Percentiles rank a stretch among this genome's conserved stretches.
Conservation (phyloP, 1,140 invertebrate species). For the Sminthurides bifidus region DNA sequence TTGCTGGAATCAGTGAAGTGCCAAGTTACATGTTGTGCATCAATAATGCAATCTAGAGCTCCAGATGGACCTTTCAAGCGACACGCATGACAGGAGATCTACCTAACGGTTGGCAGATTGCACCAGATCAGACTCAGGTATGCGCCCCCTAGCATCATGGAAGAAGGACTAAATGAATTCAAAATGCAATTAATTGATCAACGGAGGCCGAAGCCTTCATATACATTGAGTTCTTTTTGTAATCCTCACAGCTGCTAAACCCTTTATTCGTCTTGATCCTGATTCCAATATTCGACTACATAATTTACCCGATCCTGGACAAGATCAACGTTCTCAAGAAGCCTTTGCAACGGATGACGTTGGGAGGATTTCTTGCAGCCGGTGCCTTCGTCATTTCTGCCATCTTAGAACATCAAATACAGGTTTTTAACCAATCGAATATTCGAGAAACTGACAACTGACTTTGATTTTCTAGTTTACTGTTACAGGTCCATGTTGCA, state of each 20-base stretch:
- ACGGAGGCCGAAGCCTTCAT: background rate
- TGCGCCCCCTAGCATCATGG: background rate
- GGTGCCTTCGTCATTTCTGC: conserved; percentile 77
- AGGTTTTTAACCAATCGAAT: conserved; percentile 41
- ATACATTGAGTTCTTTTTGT: background rate
- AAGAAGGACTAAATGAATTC: background rate
- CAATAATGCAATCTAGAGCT: conserved; percentile 47
- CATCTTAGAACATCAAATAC: conserved; percentile 62
- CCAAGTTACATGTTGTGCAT: conserved; percentile 32
- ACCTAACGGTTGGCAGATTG: conserved; percentile 47
- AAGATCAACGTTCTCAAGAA: conserved; percentile 42
- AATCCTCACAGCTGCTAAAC: conserved; percentile 48
- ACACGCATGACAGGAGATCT: conserved; percentile 75
- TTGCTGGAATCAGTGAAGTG: conserved; percentile 35
- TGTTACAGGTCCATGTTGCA: background rate
- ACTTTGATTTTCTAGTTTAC: background rate
- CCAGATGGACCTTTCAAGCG: conserved; percentile 90
- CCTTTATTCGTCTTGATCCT: conserved; percentile 71
- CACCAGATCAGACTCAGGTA: conserved; percentile 81
- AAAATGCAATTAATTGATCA: background rate
- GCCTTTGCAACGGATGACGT: conserved; percentile 61
- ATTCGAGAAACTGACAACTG: background rate
- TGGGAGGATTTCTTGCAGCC: conserved; percentile 60
- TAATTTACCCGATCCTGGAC: conserved; percentile 37
- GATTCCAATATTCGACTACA: conserved; percentile 72